Conservation (phyloP, 2,113 vertebrate genomes). For the Bombycilla garrulus region DNA sequence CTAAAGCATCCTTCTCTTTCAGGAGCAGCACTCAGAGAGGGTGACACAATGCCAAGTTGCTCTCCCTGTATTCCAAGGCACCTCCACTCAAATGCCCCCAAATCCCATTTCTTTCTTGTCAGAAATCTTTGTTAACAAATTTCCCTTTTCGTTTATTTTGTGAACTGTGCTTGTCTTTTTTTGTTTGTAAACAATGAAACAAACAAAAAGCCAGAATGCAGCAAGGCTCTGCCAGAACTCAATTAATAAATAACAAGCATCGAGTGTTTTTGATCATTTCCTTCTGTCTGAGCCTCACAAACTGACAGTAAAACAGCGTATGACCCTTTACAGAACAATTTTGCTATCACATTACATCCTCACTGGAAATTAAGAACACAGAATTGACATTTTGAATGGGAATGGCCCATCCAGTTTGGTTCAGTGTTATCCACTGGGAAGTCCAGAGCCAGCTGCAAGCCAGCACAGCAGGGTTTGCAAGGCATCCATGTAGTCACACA, state of each 20-base stretch:
- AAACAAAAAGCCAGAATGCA: slow-evolving; percentile 40
- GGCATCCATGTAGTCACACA: not conserved
- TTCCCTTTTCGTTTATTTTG: not conserved
- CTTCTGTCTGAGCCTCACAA: slow-evolving; percentile 30
- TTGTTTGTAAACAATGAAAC: slow-evolving; percentile 56
- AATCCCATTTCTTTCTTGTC: not conserved
- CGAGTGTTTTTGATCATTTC: slow-evolving; percentile 20
- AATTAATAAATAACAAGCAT: slow-evolving; percentile 61
- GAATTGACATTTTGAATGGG: not conserved
- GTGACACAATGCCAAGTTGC: not conserved
- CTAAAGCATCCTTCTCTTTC: not conserved
- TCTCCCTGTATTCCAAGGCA: not conserved
- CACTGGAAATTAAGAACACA: not conserved
- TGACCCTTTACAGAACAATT: slow-evolving; percentile 11
- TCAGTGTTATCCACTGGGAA: not conserved
- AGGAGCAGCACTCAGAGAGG: not conserved
- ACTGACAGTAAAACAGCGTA: not conserved
- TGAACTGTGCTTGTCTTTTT: slow-evolving; percentile 5
- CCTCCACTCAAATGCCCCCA: not conserved
- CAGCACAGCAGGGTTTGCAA: not conserved
- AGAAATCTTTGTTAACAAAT: slow-evolving; percentile 35
- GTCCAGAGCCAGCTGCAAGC: not conserved
- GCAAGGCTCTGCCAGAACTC: slow-evolving; percentile 49
- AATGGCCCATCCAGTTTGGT: not conserved
- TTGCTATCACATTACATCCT: not conserved